phyloP scores from a whole-genome alignment of 2,113 vertebrate species.

The Cebidichthys violaceus region DNA sequence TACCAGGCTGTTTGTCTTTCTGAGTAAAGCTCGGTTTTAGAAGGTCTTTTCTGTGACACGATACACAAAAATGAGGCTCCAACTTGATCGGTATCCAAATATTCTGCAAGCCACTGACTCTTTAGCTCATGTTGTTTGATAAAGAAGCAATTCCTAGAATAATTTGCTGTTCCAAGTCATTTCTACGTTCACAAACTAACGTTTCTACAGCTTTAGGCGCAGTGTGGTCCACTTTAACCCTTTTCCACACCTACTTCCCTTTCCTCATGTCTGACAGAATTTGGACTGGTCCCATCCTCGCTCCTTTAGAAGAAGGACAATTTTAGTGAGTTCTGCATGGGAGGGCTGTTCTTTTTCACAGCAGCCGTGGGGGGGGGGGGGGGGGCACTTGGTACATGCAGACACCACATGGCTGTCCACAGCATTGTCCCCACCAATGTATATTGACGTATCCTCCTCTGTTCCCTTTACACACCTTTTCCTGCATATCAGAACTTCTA shows the following conservation, averaged over 20 bases:
- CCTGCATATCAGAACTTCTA: slow-evolving; percentile 6
- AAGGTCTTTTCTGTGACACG: neutral
- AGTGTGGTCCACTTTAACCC: slow-evolving; percentile 37
- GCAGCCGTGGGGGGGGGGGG: slow-evolving; percentile 23
- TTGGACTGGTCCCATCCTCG: slow-evolving; percentile 67
- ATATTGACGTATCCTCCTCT: neutral
- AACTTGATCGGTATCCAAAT: neutral
- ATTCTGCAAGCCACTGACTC: neutral
- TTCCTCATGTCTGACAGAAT: slow-evolving; percentile 75
- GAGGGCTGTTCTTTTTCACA: slow-evolving; percentile 54
- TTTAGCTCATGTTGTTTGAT: neutral
- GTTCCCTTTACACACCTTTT: neutral
- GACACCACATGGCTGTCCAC: neutral
- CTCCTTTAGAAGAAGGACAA: slow-evolving; percentile 82
- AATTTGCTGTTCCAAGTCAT: neutral
- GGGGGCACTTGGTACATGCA: neutral
- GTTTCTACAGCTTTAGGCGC: slow-evolving; percentile 1
- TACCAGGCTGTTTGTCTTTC: slow-evolving; percentile 24
- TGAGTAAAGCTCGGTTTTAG: neutral
- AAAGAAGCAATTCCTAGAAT: neutral
- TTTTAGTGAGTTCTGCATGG: slow-evolving; percentile 82
- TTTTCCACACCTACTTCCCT: slow-evolving; percentile 55
- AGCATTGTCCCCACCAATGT: neutral
- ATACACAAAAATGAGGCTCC: slow-evolving; percentile 1
- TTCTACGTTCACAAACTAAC: slow-evolving; percentile 20